Conservation (phyloP, 2,797 vertebrate species). For the Brotogeris chrysoptera region DNA sequence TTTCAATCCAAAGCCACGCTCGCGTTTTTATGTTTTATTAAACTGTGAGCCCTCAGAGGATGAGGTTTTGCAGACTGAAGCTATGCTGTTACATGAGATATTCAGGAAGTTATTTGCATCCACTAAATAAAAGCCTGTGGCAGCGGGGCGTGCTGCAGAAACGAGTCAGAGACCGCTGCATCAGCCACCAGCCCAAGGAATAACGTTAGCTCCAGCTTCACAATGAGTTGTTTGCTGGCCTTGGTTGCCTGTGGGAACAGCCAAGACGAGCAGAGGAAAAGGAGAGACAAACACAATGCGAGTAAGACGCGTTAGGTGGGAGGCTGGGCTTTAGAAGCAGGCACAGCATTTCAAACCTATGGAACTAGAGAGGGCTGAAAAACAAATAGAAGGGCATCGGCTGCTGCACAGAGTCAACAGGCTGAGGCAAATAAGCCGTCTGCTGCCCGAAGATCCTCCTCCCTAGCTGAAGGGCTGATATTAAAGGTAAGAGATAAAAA, state of each 20-base stretch:
- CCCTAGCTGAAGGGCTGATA: not conserved
- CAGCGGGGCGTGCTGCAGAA: not conserved
- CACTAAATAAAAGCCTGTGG: conserved; percentile 29
- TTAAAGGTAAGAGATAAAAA: conserved; percentile 3
- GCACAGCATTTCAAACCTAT: not conserved
- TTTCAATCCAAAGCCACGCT: not conserved
- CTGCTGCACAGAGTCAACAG: not conserved
- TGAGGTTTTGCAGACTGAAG: not conserved
- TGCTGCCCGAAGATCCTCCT: not conserved
- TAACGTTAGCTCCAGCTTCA: conserved; percentile 8
- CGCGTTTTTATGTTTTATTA: not conserved
- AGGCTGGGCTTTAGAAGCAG: conserved; percentile 44
- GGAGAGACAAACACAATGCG: conserved; percentile 48
- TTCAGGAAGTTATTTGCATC: conserved; percentile 49
- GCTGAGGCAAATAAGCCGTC: not conserved
- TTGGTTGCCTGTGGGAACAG: conserved; percentile 36
- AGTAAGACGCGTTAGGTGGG: conserved; percentile 35
- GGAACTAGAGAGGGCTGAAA: conserved; percentile 6
- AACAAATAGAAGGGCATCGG: not conserved
- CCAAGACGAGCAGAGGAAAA: conserved; percentile 45
- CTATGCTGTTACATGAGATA: conserved; percentile 7
- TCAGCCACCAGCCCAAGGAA: conserved; percentile 14
- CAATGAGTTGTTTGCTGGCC: conserved; percentile 61
- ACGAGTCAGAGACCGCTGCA: not conserved
- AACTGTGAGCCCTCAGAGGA: not conserved